Evolutionary conservation across 2,797 vertebrate species (phyloP), one percentile per base, ranked within the genome.

Genomic region (Betta splendens): DNA sequence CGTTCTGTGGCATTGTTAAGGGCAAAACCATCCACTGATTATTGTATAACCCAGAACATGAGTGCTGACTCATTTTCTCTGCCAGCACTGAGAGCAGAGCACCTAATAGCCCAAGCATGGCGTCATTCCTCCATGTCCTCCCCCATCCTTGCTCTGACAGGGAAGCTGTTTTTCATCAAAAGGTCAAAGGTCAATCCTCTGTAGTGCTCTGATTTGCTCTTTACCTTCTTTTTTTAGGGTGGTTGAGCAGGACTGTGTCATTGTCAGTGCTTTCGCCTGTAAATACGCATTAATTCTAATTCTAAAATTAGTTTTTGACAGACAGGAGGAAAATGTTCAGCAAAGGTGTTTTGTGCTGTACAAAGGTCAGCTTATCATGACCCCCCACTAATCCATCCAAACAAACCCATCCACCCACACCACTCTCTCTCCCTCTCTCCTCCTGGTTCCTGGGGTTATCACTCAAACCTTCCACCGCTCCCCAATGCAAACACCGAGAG

Each of bases 321-420:
- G 13, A 51, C 65, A 52, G 42, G 35, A 62, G 72, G 67, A 85
- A 80, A 79, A 72, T 74, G 68, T 57, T 73, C 42, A 50, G 50
- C 16, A 18, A 46, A 69, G 57, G 72, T 79, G 80, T 65, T 44
- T 73, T 63, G 59, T 65, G 46, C 44, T 49, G 53, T n/a, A 60
- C 53, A 59, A 54, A 71, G 69, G 72, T 53, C 76, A 67, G 73
- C 76, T 39, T 69, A 70, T 51, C 69, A 72, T 67, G 55, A 66
- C 78, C 83, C 78, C 83, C 53, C 79, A 79, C 61, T 81, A 86
- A 87, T 87, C 86, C 87, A 4, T 81, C 62, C 72, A 89, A 88
- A 88, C 86, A 89, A 85, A 88, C 89, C 84, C 61, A 32, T 51
- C 25, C 33, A 36, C 61, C 72, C 81, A 78, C 76, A 69, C 67